phyloP scores from a whole-genome alignment of 2,888 invertebrate genomes.

The Torymus tubicola region DNA sequence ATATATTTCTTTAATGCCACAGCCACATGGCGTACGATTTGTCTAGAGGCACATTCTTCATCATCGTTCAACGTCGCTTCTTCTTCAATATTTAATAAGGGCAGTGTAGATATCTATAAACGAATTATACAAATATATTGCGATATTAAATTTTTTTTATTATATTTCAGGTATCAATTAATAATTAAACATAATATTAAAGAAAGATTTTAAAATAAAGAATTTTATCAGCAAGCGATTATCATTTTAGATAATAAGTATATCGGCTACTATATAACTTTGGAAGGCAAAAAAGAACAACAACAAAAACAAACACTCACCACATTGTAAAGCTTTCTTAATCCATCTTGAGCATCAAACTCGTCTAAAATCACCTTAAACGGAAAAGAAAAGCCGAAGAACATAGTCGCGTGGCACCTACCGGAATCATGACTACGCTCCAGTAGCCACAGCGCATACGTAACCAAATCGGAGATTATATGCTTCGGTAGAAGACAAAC shows the following conservation, averaged over 20 bases:
- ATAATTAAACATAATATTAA: too few species aligned
- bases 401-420: constrained; percentile 98
- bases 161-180: too few species aligned
- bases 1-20: constrained; percentile 93
- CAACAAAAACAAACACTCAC: constrained; percentile 76
- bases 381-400: constrained; percentile 95
- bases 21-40: constrained; percentile 93
- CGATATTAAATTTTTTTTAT: too few species aligned
- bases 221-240: too few species aligned
- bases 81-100: constrained; percentile 86
- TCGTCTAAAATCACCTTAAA: constrained; percentile 95
- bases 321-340: constrained; percentile 95
- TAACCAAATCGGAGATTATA: constrained; percentile 87
- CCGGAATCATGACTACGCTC: constrained; percentile 98
- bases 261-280: too few species aligned
- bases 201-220: too few species aligned
- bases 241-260: too few species aligned
- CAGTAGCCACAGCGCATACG: constrained; percentile 95
- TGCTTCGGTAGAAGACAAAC: constrained; percentile 91
- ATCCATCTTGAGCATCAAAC: constrained; percentile 96
- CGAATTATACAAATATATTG: too few species aligned
- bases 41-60: constrained; percentile 92
- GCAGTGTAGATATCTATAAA: constrained; percentile 87
- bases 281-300: too few species aligned
- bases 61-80: constrained; percentile 85